A percentile compares a stretch with the other conserved stretches of the same genome.
Conservation (phyloP, 2,888 invertebrate species). For the Hirtodrosophila duncani region DNA sequence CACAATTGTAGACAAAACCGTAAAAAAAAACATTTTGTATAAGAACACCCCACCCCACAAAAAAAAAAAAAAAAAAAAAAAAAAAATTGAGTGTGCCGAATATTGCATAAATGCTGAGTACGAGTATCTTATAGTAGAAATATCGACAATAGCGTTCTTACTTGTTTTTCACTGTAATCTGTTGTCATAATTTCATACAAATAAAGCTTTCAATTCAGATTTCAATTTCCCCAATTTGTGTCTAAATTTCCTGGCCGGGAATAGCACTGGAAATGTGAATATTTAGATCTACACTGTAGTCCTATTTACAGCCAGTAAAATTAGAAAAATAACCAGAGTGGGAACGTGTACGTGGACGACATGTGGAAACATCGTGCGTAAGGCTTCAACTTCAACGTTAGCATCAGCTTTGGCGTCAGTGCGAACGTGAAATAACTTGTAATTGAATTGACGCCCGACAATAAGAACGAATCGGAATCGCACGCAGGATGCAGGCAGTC, state of each 20-base stretch:
- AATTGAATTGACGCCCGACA: conserved; percentile 69
- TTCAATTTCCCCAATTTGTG: conserved; percentile 63
- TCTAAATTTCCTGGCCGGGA: conserved; percentile 53
- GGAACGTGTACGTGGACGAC: no score
- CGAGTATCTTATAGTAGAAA: no score
- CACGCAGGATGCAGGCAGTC: conserved; percentile 54
- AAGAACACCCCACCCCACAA: no score
- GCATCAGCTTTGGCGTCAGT: conserved; percentile 27
- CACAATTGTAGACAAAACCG: no score
- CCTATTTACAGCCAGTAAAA: not conserved
- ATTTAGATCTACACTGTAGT: not conserved
- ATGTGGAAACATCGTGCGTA: conserved; percentile 41
- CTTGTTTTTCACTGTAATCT: no score
- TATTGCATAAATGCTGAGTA: no score
- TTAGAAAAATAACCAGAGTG: not conserved
- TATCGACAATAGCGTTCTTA: no score
- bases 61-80: no score
- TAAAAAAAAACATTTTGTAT: no score
- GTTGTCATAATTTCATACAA: conserved; percentile 46
- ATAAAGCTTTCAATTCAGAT: conserved; percentile 63
- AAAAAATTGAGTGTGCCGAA: no score
- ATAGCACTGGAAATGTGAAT: no score
- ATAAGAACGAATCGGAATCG: no score
- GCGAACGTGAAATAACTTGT: conserved; percentile 48
- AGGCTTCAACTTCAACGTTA: conserved; percentile 12